Evolutionary conservation across 2,888 invertebrate species (phyloP).

Genomic region (Macaria notata): DNA sequence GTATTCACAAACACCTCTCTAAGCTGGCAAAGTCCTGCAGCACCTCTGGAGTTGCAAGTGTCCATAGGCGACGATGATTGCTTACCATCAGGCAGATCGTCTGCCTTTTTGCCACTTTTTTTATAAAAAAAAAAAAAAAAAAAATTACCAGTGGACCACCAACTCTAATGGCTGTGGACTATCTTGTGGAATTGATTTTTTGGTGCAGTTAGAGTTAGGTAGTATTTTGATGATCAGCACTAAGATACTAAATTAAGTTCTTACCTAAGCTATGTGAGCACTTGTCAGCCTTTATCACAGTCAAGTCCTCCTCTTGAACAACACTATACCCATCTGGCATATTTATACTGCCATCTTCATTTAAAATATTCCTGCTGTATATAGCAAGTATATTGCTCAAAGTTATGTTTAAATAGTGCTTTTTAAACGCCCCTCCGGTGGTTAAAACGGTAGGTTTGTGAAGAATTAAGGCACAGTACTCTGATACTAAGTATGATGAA

Average conservation of each 20-base stretch:
- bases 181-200: no score
- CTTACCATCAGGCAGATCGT: no score
- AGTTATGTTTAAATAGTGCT: slow-evolving; percentile 74
- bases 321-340: slow-evolving; percentile 58
- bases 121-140: no score
- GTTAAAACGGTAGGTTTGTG: slow-evolving; percentile 72
- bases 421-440: slow-evolving; percentile 70
- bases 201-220: no score
- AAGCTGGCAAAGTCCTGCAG: no score
- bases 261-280: slow-evolving; percentile 50
- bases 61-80: no score
- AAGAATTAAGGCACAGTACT: slow-evolving; percentile 65
- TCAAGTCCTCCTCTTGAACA: slow-evolving; percentile 54
- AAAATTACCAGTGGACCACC: no score
- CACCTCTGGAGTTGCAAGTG: no score
- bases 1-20: no score
- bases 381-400: slow-evolving; percentile 67
- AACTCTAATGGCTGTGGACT: no score
- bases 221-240: no score
- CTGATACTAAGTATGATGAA: slow-evolving; percentile 66
- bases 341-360: slow-evolving; percentile 40
- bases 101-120: no score
- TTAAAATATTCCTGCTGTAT: slow-evolving; percentile 61
- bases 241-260: slow-evolving; percentile 4
- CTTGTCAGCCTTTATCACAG: slow-evolving; percentile 58